Evolutionary conservation across 2,797 vertebrate genomes (phyloP), one percentile per base, ranked within the genome.

Genomic region (Eulemur rubriventer): DNA sequence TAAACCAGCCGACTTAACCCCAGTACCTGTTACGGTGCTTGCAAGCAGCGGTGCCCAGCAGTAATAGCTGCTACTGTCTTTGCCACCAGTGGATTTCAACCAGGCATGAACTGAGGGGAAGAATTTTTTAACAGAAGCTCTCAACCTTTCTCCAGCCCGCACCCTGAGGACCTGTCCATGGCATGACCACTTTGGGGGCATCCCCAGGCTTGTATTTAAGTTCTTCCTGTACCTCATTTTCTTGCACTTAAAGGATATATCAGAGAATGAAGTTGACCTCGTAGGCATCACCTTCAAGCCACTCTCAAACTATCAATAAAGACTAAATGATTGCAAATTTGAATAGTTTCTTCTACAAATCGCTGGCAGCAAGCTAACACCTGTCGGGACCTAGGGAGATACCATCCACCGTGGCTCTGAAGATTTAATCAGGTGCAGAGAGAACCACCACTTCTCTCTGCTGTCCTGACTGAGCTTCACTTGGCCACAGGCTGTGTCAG

Each of bases 141-240:
- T 80, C 30, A 35, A 13, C 20, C 35, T 22, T 55, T 59, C 76
- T 35, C 41, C 7, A 26, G 16, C 61, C 24, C 63, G 46, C 1
- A 16, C 24, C n/a, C 18, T 11, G 9, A 28, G 52, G 50, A 43
- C 48, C 8, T 63, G 48, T 7, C 18, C 2, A 3, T 35, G 48
- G 79, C 33, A 43, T 38, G 16, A 22, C 57, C 26, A 28, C 30
- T n/a, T 52, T 14, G 5, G 6, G n/a, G 57, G 55, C 73, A 41
- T 67, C 35, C 46, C 28, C 4, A 30, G 33, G 18, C 20, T 85
- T 17, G 3, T 26, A 26, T 78, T 69, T 43, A 72, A 38, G 79
- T 94, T 93, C n/a, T 95, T 69, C 63, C 52, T 55, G n/a, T 46
- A 55, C 30, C 30, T 89, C 41, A 24, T 59, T 89, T 93, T 78